Conservation (phyloP, 2,888 invertebrate genomes). For the Cerastoderma edule region DNA sequence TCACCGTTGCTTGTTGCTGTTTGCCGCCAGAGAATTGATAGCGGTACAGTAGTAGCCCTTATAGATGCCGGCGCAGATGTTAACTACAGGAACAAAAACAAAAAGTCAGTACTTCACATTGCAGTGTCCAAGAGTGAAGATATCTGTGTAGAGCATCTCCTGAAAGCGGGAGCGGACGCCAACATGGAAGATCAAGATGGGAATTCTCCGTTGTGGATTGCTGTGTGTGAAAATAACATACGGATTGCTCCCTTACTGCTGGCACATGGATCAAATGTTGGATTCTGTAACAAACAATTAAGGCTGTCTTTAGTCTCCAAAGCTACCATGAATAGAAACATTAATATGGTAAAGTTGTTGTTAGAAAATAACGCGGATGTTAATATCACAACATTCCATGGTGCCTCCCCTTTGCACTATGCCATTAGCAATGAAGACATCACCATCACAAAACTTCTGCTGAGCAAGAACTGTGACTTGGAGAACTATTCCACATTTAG, state of each 20-base stretch:
- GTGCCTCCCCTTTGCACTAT: constrained; percentile 66
- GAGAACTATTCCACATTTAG: constrained; percentile 62
- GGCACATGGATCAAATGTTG: constrained; percentile 68
- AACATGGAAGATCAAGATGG: constrained; percentile 70
- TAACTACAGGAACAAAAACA: constrained; percentile 64
- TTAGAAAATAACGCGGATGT: constrained; percentile 66
- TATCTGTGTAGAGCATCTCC: constrained; percentile 68
- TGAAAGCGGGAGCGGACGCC: constrained; percentile 72
- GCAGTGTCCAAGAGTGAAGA: constrained; percentile 75
- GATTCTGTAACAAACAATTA: constrained; percentile 58
- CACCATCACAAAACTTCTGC: constrained; percentile 70
- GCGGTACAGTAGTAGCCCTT: constrained; percentile 67
- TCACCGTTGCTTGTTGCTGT: constrained; percentile 70
- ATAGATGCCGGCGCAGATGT: constrained; percentile 75
- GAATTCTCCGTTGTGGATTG: constrained; percentile 77
- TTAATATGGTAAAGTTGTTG: constrained; percentile 66
- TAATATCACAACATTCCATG: constrained; percentile 56
- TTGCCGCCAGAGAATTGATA: constrained; percentile 62
- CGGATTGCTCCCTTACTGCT: constrained; percentile 69
- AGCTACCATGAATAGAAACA: constrained; percentile 63
- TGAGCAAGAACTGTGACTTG: constrained; percentile 73
- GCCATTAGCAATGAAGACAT: constrained; percentile 67
- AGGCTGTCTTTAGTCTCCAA: constrained; percentile 65
- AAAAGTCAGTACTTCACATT: constrained; percentile 74
- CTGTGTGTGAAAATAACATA: constrained; percentile 75